These are phyloP conservation scores for Caenorhabditis sulstoni DNA, from an alignment of 2,888 invertebrate genomes.

Conservation along the genomic window DNA sequence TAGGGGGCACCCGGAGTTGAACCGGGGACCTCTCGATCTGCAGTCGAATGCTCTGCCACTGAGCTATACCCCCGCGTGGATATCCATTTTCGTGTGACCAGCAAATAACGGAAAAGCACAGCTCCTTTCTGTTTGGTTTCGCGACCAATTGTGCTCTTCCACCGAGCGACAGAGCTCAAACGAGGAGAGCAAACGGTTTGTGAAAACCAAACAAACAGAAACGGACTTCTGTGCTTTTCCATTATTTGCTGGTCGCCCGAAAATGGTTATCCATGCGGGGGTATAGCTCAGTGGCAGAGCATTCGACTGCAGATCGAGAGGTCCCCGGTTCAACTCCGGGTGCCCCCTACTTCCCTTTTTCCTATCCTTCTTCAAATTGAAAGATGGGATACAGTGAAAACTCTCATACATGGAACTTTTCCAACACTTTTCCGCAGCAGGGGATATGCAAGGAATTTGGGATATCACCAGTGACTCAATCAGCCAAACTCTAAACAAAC, in stretches of 20 bases:
- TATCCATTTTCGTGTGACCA: not conserved
- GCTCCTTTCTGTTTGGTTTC: too few species aligned
- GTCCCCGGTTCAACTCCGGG: slow-evolving; percentile 79
- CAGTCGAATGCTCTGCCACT: slow-evolving; percentile 80
- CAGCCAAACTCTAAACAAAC: too few species aligned
- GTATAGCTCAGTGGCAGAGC: slow-evolving; percentile 80
- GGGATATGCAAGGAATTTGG: too few species aligned
- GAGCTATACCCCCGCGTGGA: slow-evolving; percentile 75
- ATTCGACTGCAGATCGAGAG: slow-evolving; percentile 80
- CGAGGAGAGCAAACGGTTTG: too few species aligned
- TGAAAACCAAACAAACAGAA: too few species aligned
- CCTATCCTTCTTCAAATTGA: too few species aligned
- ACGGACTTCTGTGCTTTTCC: not conserved
- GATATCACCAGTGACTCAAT: too few species aligned
- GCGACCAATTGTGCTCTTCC: too few species aligned
- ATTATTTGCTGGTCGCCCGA: not conserved
- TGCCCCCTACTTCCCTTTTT: slow-evolving; percentile 68
- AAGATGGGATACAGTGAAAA: too few species aligned
- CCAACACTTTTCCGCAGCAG: too few species aligned
- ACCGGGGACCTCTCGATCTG: slow-evolving; percentile 80
- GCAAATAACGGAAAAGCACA: not conserved
- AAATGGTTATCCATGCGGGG: slow-evolving; percentile 54
- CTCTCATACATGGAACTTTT: too few species aligned
- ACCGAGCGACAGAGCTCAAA: too few species aligned
- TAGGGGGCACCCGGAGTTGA: slow-evolving; percentile 77